phyloP scores from a whole-genome alignment of 1,140 invertebrate genomes.

The Pseudomyrmex gracilis region DNA sequence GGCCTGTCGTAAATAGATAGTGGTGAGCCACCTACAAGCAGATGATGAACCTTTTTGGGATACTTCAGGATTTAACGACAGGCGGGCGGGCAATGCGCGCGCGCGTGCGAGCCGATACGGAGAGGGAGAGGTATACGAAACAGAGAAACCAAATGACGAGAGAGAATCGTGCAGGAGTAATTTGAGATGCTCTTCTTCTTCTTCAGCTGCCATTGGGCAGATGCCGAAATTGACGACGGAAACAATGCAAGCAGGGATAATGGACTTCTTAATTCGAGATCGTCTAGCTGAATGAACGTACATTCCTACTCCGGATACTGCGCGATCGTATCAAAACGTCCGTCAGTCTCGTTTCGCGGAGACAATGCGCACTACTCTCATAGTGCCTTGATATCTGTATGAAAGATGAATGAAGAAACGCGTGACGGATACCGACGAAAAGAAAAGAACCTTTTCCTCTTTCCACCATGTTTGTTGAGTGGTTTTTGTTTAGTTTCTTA shows the following conservation, averaged over 20 bases:
- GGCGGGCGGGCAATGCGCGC: constrained; percentile 57
- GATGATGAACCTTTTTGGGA: constrained; percentile 73
- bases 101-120: constrained; percentile 20
- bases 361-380: background rate
- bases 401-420: background rate
- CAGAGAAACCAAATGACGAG: constrained; percentile 48
- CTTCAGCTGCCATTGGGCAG: constrained; percentile 72
- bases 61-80: constrained; percentile 67
- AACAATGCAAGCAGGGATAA: constrained; percentile 67
- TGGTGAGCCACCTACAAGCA: constrained; percentile 68
- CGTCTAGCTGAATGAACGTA: constrained; percentile 32
- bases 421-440: background rate
- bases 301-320: background rate
- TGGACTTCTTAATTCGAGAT: constrained; percentile 71
- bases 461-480: constrained; percentile 73
- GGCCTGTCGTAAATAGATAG: constrained; percentile 59
- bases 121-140: background rate
- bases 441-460: background rate
- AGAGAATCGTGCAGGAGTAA: constrained; percentile 56
- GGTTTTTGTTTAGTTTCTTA: constrained; percentile 71
- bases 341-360: background rate
- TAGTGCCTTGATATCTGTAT: background rate
- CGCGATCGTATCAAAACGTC: constrained; percentile 5
- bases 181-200: constrained; percentile 70
- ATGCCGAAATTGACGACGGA: constrained; percentile 71